These are phyloP conservation scores for Myotis vivesi DNA, from an alignment of 2,797 vertebrate species.

Conservation along the genomic window DNA sequence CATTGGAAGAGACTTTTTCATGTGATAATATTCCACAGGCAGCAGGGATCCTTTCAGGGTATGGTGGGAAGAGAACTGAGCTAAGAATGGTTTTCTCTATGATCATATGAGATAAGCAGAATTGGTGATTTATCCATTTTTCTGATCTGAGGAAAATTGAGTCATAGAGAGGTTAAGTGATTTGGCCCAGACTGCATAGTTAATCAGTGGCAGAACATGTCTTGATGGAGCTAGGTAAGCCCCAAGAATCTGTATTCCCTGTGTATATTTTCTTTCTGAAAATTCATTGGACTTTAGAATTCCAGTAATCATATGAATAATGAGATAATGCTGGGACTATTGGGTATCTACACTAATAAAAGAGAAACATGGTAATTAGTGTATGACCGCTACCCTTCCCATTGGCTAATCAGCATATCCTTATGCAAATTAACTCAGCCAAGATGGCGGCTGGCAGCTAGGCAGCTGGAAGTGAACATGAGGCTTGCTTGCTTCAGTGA, in stretches of 20 bases:
- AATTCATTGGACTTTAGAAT: neutral
- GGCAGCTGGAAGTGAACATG: too few species aligned
- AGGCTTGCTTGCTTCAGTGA: too few species aligned
- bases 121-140: neutral
- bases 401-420: too few species aligned
- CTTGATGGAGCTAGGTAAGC: neutral
- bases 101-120: neutral
- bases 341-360: neutral
- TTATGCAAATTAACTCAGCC: too few species aligned
- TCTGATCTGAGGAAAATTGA: neutral
- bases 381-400: rapidly evolving
- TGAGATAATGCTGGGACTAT: neutral
- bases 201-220: neutral
- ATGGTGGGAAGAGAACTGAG: neutral
- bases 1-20: neutral
- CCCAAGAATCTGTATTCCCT: neutral
- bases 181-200: neutral
- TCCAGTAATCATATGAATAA: neutral
- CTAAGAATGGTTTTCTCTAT: neutral
- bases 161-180: neutral
- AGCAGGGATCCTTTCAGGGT: neutral
- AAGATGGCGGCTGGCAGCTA: too few species aligned
- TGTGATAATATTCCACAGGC: neutral
- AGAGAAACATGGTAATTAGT: too few species aligned
- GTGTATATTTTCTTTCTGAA: neutral